These are phyloP conservation scores for Rattus rattus DNA, from an alignment of 2,113 vertebrate genomes.

Conservation along the genomic window DNA sequence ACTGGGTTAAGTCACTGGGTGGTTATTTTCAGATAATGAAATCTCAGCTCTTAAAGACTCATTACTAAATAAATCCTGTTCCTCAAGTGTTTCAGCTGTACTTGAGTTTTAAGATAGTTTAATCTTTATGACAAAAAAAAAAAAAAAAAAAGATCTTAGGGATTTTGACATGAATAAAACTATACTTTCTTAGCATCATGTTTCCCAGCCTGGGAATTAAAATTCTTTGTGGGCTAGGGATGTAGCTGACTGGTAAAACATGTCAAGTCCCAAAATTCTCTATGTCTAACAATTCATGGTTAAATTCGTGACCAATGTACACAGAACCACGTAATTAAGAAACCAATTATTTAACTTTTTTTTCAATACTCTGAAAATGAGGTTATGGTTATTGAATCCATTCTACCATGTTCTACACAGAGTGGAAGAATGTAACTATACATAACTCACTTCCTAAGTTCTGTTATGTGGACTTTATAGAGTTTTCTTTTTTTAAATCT, in stretches of 20 bases:
- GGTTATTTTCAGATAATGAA: slow-evolving; percentile 44
- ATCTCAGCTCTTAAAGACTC: not conserved
- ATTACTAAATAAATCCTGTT: not conserved
- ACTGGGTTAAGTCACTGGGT: not conserved
- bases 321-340: not conserved
- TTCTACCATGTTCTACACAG: not conserved
- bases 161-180: not conserved
- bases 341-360: not conserved
- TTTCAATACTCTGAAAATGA: not conserved
- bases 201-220: not conserved
- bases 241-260: not conserved
- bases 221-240: not conserved
- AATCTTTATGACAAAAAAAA: not conserved
- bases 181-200: not conserved
- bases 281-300: not conserved
- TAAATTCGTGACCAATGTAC: not conserved
- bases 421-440: not conserved
- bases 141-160: not conserved
- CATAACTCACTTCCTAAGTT: slow-evolving; percentile 18
- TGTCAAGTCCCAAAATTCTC: not conserved
- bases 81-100: not conserved
- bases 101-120: not conserved
- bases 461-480: not conserved
- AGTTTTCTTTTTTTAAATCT: not conserved
- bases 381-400: not conserved